Base-by-base conservation (phyloP, 2,888 invertebrate genomes). In the Anthophora plumipes region DNA sequence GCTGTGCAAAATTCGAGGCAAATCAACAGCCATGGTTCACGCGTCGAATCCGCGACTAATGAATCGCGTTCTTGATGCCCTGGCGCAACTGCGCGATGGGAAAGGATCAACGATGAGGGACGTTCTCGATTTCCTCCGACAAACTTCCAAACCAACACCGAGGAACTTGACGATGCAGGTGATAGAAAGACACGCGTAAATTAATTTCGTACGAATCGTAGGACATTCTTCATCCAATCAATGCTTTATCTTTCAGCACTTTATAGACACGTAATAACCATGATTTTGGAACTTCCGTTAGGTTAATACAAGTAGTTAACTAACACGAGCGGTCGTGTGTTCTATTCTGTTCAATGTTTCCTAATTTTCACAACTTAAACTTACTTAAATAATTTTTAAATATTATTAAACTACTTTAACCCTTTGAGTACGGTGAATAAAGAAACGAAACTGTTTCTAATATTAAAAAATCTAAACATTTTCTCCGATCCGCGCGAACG, bases 141-240 rank as follows among this genome's bases (percentile, higher is more conserved):
- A 82, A 50, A 80, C 77, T 61, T 80, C 86, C 1, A 82, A 83
- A 2, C 39, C 50, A 12, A 25, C 83, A 8, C 41, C 82, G 31
- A 89, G 90, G 73, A 91, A 89, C 72, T 70, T 92, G 43, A 88
- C 90, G 50, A 74, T 90, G 77, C 90, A 92, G 89, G 92, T 90
- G 68, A 86, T 41, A 68, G 3, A 31, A 25, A 17, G 37, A 0
- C 6, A 22, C 55, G 39, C 1, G 17, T 39, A 55, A 55, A 17
- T 57, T 57, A 57, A 14, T 39, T 37, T 22, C 25, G 11, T 22
- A 22, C 52, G 4, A 52, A 3, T 54, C 1, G 17, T 39, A 6
- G 20, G 31, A 48, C 7, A n/a, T 25, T 20, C 14, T 14, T 14
- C 31, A n/a, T 9, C 11, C 6, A 6, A 1, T 17, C 39, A 9